Evolutionary conservation across 2,888 invertebrate genomes (phyloP).

Genomic region (Caenorhabditis panamensis): DNA sequence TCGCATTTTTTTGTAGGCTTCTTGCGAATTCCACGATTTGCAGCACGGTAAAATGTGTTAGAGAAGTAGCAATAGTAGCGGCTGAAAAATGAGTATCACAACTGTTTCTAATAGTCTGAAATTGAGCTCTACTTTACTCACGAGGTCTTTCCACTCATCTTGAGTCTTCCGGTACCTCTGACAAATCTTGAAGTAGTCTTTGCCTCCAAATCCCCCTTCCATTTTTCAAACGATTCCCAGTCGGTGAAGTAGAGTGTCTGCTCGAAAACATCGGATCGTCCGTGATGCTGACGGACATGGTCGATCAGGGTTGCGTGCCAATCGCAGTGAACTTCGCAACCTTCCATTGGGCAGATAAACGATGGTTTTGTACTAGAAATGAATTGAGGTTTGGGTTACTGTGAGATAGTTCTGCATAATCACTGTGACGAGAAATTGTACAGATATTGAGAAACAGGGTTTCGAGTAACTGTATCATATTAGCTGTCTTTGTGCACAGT

Average conservation of each 20-base stretch:
- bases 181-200: slow-evolving; percentile 14
- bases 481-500: too few relatives aligned
- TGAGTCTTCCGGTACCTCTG: not conserved
- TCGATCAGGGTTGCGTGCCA: slow-evolving; percentile 22
- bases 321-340: slow-evolving; percentile 17
- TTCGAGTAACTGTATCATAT: too few relatives aligned
- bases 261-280: slow-evolving; percentile 3
- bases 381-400: not conserved
- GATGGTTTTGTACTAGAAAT: slow-evolving; percentile 1
- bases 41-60: not conserved
- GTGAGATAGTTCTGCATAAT: too few relatives aligned
- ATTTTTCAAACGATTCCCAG: slow-evolving; percentile 9
- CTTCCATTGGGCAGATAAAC: slow-evolving; percentile 1
- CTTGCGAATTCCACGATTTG: not conserved
- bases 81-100: not conserved
- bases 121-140: too few relatives aligned
- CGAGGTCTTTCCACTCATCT: not conserved
- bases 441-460: too few relatives aligned
- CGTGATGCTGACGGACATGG: slow-evolving; percentile 26
- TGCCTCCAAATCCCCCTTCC: slow-evolving; percentile 17
- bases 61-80: slow-evolving; percentile 7
- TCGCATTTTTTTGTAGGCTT: not conserved
- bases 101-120: not conserved
- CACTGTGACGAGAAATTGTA: too few relatives aligned
- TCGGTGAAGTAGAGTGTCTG: not conserved